Evolutionary conservation across 2,797 vertebrate species (phyloP).

Genomic region (Sebastes vulpes): DNA sequence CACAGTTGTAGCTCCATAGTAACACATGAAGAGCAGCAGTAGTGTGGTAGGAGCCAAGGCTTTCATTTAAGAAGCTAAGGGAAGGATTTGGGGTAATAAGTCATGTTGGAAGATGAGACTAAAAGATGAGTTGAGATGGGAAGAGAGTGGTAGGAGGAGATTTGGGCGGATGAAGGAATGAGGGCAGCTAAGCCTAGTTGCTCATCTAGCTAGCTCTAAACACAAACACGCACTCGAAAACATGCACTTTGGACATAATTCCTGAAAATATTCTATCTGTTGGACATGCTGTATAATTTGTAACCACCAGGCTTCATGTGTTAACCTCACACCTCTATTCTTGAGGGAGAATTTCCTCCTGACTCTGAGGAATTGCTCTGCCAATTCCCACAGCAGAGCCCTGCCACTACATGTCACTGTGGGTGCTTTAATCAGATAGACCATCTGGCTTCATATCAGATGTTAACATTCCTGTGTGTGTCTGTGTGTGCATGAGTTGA

Average conservation of each 20-base stretch:
- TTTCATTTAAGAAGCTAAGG: slow-evolving; percentile 51
- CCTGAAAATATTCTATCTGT: slow-evolving; percentile 12
- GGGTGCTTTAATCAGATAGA: slow-evolving; percentile 34
- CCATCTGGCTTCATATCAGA: slow-evolving; percentile 40
- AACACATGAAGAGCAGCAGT: not conserved
- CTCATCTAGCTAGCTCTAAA: slow-evolving; percentile 52
- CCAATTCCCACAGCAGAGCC: not conserved
- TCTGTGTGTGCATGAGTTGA: slow-evolving; percentile 1
- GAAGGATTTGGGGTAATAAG: slow-evolving; percentile 64
- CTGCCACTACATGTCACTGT: slow-evolving; percentile 24
- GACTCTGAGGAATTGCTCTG: not conserved
- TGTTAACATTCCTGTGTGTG: slow-evolving; percentile 26
- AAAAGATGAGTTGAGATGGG: slow-evolving; percentile 49
- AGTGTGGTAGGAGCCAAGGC: slow-evolving; percentile 1
- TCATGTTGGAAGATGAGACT: slow-evolving; percentile 58
- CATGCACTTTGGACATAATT: slow-evolving; percentile 4
- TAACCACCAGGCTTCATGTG: not conserved
- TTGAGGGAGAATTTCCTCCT: not conserved
- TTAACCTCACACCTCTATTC: slow-evolving; percentile 1
- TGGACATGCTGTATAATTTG: slow-evolving; percentile 3
- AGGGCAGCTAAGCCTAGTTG: slow-evolving; percentile 59
- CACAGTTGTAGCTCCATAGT: not conserved
- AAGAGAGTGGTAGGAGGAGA: slow-evolving; percentile 45
- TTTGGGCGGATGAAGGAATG: slow-evolving; percentile 71
- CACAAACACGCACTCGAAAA: not conserved